Conservation (phyloP, 2,888 invertebrate genomes). For the Drosophila lutescens region DNA sequence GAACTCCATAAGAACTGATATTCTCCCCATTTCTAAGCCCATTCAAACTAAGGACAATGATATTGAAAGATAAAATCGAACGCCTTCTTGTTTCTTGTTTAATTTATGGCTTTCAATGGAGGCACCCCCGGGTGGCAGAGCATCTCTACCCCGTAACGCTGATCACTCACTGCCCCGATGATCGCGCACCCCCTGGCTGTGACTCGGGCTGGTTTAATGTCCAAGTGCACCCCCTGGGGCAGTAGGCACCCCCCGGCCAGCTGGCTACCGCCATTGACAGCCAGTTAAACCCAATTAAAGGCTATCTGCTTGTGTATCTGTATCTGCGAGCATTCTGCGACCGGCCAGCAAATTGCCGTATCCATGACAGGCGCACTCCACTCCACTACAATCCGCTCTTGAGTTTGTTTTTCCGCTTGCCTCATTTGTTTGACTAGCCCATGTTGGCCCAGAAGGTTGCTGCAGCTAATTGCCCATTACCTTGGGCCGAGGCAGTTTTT, state of each 20-base stretch:
- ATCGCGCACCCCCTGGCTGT: conserved; percentile 10
- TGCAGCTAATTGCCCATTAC: conserved; percentile 53
- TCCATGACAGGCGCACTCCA: conserved; percentile 20
- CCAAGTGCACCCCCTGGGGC: conserved; percentile 12
- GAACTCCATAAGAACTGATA: no score
- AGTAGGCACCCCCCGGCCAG: background rate
- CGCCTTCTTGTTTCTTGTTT: background rate
- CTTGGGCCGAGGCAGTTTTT: conserved; percentile 46
- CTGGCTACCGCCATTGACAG: conserved; percentile 37
- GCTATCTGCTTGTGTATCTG: conserved; percentile 37
- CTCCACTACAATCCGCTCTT: background rate
- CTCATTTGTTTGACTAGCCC: conserved; percentile 68
- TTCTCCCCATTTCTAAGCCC: background rate
- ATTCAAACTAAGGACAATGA: background rate
- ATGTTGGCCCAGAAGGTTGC: conserved; percentile 52
- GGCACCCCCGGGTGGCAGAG: conserved; percentile 11
- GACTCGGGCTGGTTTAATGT: background rate
- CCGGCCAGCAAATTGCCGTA: conserved; percentile 34
- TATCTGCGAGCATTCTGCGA: conserved; percentile 20
- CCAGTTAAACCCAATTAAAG: conserved; percentile 47
- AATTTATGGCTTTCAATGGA: conserved; percentile 13
- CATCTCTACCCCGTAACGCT: conserved; percentile 11
- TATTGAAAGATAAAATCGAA: background rate
- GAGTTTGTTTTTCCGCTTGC: conserved; percentile 44
- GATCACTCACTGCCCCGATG: conserved; percentile 23